These are phyloP conservation scores for Drosophila longiperda DNA, from an alignment of 2,888 invertebrate genomes.

Conservation along the genomic window DNA sequence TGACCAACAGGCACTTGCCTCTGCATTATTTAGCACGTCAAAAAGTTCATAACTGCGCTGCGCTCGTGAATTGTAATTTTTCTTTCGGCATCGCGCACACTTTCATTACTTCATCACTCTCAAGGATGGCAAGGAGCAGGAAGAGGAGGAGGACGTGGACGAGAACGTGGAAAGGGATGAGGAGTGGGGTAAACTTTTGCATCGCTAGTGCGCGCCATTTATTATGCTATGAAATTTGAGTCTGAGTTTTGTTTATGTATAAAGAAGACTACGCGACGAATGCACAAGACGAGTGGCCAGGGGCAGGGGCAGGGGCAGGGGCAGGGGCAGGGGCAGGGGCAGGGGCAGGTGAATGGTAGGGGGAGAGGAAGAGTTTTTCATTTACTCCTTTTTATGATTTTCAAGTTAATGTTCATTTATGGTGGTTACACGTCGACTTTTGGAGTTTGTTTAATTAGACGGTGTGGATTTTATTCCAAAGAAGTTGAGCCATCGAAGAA, in stretches of 20 bases:
- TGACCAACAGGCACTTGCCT: conserved; percentile 53
- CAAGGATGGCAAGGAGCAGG: not conserved
- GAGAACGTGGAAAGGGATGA: not conserved
- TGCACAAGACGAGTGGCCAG: not conserved
- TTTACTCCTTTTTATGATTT: conserved; percentile 76
- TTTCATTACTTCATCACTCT: conserved; percentile 77
- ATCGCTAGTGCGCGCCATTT: conserved; percentile 67
- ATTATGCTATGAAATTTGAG: conserved; percentile 76
- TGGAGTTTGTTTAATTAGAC: conserved; percentile 77
- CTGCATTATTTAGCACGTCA: conserved; percentile 78
- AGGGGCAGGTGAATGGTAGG: not conserved
- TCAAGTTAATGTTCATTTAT: conserved; percentile 83
- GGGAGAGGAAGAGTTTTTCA: conserved; percentile 41
- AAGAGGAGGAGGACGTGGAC: conserved; percentile 1
- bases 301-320: no score
- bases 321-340: not conserved
- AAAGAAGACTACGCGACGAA: conserved; percentile 34
- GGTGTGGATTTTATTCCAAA: conserved; percentile 73
- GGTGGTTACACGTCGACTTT: conserved; percentile 79
- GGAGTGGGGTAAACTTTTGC: conserved; percentile 40
- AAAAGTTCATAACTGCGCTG: conserved; percentile 77
- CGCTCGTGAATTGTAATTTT: conserved; percentile 78
- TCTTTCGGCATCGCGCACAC: conserved; percentile 65
- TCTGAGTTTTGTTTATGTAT: conserved; percentile 68
- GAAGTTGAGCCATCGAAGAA: conserved; percentile 35